These are phyloP conservation scores for Eurois occulta DNA, from an alignment of 2,888 invertebrate genomes.

Conservation along the genomic window DNA sequence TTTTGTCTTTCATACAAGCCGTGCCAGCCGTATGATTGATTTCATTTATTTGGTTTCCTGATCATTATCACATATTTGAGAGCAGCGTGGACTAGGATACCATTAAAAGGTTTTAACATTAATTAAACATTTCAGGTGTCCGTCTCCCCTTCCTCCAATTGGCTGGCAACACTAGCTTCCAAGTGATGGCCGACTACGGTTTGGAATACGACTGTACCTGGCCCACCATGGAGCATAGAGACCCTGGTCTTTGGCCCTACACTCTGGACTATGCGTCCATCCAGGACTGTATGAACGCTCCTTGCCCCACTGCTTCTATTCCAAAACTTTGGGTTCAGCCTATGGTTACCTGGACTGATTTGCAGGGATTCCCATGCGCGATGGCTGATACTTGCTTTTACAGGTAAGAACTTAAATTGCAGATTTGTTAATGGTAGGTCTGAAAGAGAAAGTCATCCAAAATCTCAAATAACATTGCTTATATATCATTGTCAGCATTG, in stretches of 20 bases:
- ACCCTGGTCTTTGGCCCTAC: conserved; percentile 92
- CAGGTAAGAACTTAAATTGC: conserved; percentile 78
- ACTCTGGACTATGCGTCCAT: conserved; percentile 91
- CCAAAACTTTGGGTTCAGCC: conserved; percentile 92
- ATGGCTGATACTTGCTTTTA: conserved; percentile 90
- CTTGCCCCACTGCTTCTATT: conserved; percentile 90
- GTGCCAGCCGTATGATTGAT: background rate
- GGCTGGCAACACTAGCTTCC: conserved; percentile 90
- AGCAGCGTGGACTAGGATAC: too few relatives aligned
- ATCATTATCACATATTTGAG: background rate
- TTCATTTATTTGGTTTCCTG: background rate
- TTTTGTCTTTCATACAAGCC: background rate
- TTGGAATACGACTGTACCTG: conserved; percentile 92
- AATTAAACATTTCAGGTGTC: conserved; percentile 77
- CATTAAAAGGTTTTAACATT: background rate
- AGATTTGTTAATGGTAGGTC: background rate
- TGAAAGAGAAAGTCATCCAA: background rate
- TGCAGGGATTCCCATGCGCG: conserved; percentile 86
- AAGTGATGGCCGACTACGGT: conserved; percentile 87
- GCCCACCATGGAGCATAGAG: conserved; percentile 84
- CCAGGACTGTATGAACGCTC: conserved; percentile 90
- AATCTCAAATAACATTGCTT: too few relatives aligned
- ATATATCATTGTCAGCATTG: background rate
- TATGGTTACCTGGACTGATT: conserved; percentile 90
- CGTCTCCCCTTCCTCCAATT: conserved; percentile 91